phyloP scores from a whole-genome alignment of 2,113 vertebrate species.

The Fregata magnificens region DNA sequence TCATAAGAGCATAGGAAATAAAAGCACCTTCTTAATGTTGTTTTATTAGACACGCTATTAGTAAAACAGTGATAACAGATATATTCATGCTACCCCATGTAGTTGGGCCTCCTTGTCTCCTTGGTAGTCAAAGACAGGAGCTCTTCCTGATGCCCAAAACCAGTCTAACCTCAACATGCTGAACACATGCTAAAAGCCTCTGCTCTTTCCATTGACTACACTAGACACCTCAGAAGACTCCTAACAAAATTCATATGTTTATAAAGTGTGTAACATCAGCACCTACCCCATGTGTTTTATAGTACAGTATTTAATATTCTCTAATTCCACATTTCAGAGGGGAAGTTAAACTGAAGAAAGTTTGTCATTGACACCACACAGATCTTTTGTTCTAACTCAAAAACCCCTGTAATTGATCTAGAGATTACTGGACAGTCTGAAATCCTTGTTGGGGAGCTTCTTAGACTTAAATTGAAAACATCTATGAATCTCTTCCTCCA shows the following conservation, averaged over 20 bases:
- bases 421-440: neutral
- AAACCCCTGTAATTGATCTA: neutral
- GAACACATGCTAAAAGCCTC: neutral
- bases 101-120: neutral
- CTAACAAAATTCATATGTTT: neutral
- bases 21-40: neutral
- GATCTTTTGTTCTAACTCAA: neutral
- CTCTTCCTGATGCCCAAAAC: neutral
- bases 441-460: neutral
- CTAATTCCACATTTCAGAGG: neutral
- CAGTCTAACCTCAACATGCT: neutral
- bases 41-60: neutral
- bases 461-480: neutral
- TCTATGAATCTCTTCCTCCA: neutral
- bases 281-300: neutral
- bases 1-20: neutral
- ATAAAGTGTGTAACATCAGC: neutral
- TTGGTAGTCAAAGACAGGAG: neutral
- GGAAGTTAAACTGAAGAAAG: neutral
- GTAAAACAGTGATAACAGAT: neutral
- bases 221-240: neutral
- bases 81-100: neutral
- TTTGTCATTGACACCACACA: neutral
- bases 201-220: neutral
- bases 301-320: neutral